Base-by-base conservation (phyloP, 2,113 vertebrate species). In the Dryoscopus gambensis region DNA sequence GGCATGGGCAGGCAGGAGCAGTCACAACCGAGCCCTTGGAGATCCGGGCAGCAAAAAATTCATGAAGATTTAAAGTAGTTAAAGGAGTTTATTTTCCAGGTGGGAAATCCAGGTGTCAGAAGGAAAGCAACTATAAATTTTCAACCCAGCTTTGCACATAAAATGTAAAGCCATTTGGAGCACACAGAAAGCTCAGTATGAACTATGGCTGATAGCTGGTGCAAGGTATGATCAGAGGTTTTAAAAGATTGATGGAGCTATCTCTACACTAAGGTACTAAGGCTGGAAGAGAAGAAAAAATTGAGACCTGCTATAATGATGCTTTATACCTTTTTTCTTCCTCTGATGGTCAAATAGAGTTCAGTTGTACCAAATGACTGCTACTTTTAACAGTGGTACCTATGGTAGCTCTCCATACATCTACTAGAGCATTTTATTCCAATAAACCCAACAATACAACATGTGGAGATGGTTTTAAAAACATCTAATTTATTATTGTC, bases 91-190 rank as follows among this genome's bases (percentile, higher is more conserved):
- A 97, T 98, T 97, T 97, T 97, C 92, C 97, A 98, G 97, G 97
- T 98, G 96, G 96, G 97, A 97, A 97, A 97, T 96, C 92, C 97
- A 97, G 95, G 96, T 97, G 95, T 97, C 95, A 97, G 91, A 97
- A 97, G 87, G 93, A 97, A 94, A 97, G 97, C 96, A 98, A 97
- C 97, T 94, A 97, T 98, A 98, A 98, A 98, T 98, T 97, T 96
- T 96, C 94, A 97, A 90, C 94, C 96, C 90, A 96, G 94, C 92
- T 98, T 98, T 97, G 95, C 96, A 97, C 97, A 96, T 92, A 96
- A 97, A 97, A 95, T 95, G 91, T 94, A 92, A 96, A 98, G 95
- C 91, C 90, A 96, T 98, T 98, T 97, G 95, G 92, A 97, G 95
- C 94, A 95, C 96, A 96, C 73, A 92, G 96, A 76, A 95, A 95